Base-by-base conservation (phyloP, 1,140 invertebrate species). In the Oryctes rhinoceros region DNA sequence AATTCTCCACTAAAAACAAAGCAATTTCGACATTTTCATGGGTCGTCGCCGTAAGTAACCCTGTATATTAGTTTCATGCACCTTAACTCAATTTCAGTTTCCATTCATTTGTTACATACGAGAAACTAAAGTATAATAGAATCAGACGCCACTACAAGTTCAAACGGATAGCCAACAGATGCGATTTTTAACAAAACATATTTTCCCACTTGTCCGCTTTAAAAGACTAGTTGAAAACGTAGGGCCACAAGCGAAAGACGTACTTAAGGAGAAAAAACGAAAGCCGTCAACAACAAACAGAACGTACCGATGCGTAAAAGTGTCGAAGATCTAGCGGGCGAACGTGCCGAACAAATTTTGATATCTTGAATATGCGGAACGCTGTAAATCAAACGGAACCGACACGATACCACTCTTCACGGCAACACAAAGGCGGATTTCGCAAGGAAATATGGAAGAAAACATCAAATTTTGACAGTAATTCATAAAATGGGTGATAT, bases 381-480 rank as follows among this genome's bases (percentile, higher is more conserved):
- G 15, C 20, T 48, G 0, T 10, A 49, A 49, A 76, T 76, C 75
- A 76, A 76, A 76, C 47, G 65, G 47, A 76, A 76, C 75, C 75
- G 75, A 76, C 75, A 44, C 24, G 7, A 24, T 24, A 24, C 24
- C 24, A 13, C 53, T 62, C 53, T 62, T 62, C 39, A 44, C 11
- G 7, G 20, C 47, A 47, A 39, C 47, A 76, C 75, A 76, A 76
- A 47, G 48, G 67, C 67, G 24, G 75, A 44, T 76, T 44, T 48
- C 35, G 18, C n/a, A 48, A 18, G 37, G 24, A 37, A 76, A 76
- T 76, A 76, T 76, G 75, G 75, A 76, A 76, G 75, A n/a, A 76
- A 76, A 76, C 75, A 76, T 76, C 75, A 76, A 76, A 76, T n/a
- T 47, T 49, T 76, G 75, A 76, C 75, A 76, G 75, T 76, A 76